Conservation (phyloP, 2,888 invertebrate species). For the Limnephilus lunatus region DNA sequence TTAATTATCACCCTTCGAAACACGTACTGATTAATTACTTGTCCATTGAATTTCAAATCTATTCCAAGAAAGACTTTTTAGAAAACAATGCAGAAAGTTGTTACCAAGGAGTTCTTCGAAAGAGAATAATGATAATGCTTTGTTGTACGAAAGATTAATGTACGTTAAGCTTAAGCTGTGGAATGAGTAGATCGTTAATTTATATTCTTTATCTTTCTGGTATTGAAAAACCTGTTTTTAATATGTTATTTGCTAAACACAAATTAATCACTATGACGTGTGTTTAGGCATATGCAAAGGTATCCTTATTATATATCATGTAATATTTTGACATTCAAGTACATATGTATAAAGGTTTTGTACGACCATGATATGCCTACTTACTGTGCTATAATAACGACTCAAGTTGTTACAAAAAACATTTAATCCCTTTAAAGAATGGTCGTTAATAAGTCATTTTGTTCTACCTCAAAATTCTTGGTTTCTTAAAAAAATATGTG, state of each 20-base stretch:
- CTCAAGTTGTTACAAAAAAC: background rate
- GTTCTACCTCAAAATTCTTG: background rate
- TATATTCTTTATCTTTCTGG: background rate
- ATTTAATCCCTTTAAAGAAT: background rate
- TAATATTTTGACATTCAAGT: background rate
- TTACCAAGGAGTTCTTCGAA: background rate
- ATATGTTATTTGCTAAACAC: background rate
- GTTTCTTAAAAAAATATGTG: background rate
- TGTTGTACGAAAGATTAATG: background rate
- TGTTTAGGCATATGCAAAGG: background rate
- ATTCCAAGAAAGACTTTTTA: background rate
- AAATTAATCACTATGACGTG: background rate
- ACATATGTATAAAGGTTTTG: background rate
- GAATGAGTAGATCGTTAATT: background rate
- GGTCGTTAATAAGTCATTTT: background rate
- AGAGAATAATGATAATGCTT: background rate
- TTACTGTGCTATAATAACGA: background rate
- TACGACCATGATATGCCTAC: background rate
- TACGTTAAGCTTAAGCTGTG: background rate
- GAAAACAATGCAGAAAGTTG: background rate
- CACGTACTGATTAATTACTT: background rate
- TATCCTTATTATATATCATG: background rate
- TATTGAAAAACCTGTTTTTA: background rate
- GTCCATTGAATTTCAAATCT: background rate
- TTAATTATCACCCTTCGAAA: background rate